Conservation (phyloP, 2,888 invertebrate genomes). For the Conus canariensis region DNA sequence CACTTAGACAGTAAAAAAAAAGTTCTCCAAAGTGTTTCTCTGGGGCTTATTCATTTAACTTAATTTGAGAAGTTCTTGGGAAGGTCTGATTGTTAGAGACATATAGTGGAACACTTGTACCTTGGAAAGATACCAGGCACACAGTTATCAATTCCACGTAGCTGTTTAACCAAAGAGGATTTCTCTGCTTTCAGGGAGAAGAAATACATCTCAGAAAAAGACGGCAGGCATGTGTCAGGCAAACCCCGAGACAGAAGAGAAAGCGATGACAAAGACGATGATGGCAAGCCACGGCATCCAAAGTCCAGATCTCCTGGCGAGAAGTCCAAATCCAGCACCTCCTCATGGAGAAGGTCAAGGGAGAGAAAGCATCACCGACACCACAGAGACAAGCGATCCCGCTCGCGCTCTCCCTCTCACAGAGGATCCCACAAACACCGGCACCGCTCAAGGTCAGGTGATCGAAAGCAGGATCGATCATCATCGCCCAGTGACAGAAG, state of each 20-base stretch:
- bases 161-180: not conserved
- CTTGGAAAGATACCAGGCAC: too few species aligned
- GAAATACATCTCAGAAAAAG: not conserved
- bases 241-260: not conserved
- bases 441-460: slow-evolving; percentile 35
- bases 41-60: too few species aligned
- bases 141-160: too few species aligned
- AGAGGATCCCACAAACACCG: not conserved
- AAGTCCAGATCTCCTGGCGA: slow-evolving; percentile 22
- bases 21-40: too few species aligned
- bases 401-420: slow-evolving; percentile 38
- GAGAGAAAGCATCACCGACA: slow-evolving; percentile 38
- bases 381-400: slow-evolving; percentile 42
- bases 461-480: slow-evolving; percentile 40
- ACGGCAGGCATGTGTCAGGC: not conserved
- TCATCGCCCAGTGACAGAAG: slow-evolving; percentile 32
- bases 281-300: not conserved
- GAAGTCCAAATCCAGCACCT: slow-evolving; percentile 15
- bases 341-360: slow-evolving; percentile 48
- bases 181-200: slow-evolving; percentile 12
- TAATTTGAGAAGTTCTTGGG: too few species aligned
- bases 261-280: not conserved
- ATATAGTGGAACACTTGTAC: too few species aligned
- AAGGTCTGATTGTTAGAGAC: too few species aligned
- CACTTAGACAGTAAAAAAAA: too few species aligned